phyloP scores from a whole-genome alignment of 2,797 vertebrate genomes.

The Schizopygopsis pylzovi region DNA sequence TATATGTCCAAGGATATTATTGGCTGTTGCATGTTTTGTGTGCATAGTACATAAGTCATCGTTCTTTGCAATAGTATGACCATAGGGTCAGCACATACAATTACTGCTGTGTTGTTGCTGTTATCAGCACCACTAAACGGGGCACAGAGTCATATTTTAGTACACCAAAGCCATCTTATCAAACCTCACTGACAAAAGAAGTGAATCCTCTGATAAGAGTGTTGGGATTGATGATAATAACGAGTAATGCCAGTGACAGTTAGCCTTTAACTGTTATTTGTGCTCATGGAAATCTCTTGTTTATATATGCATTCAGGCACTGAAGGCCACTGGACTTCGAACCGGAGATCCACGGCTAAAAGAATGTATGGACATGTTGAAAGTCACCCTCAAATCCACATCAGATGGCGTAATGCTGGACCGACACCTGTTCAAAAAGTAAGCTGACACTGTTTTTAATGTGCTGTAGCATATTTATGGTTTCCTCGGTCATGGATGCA shows the following conservation, averaged over 20 bases:
- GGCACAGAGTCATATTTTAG: conserved; percentile 39
- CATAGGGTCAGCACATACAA: neutral
- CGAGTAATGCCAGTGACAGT: neutral
- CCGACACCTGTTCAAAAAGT: conserved; percentile 97
- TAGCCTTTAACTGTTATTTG: neutral
- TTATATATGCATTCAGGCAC: conserved; percentile 78
- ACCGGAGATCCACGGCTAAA: conserved; percentile 94
- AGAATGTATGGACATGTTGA: conserved; percentile 97
- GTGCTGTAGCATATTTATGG: conserved; percentile 36
- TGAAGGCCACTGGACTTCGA: conserved; percentile 94
- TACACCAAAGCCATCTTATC: conserved; percentile 33
- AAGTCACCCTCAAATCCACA: conserved; percentile 89
- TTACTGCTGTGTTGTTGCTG: neutral
- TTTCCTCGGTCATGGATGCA: neutral
- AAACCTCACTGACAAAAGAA: neutral
- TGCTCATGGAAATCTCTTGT: neutral
- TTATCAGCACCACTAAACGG: neutral
- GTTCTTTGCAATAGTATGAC: neutral
- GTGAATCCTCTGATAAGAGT: conserved; percentile 14
- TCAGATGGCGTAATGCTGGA: conserved; percentile 95
- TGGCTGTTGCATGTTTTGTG: neutral
- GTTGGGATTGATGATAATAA: conserved; percentile 21
- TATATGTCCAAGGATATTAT: conserved; percentile 74
- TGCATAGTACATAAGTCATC: neutral
- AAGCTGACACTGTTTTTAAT: conserved; percentile 60